phyloP scores from a whole-genome alignment of 2,888 invertebrate species.

The Adelognathus sp. region DNA sequence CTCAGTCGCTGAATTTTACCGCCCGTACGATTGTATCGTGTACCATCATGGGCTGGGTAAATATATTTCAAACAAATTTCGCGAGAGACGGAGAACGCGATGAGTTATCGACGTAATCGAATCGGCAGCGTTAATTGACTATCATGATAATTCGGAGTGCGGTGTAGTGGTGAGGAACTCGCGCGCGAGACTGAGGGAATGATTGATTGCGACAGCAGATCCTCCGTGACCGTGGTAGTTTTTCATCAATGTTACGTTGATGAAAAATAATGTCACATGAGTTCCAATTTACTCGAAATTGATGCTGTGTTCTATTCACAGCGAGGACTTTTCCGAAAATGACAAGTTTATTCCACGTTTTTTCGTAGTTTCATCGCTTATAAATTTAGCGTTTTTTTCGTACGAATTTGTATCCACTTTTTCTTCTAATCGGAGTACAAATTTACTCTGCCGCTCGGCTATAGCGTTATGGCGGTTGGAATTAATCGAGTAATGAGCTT shows the following conservation, averaged over 20 bases:
- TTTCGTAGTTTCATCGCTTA: no score
- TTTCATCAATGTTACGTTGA: no score
- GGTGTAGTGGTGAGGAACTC: not conserved
- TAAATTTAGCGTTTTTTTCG: no score
- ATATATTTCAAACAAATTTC: slow-evolving; percentile 5
- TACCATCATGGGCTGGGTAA: not conserved
- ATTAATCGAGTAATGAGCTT: not conserved
- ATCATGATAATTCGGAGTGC: slow-evolving; percentile 4
- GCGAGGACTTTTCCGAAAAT: no score
- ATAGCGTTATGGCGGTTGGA: not conserved
- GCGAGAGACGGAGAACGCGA: slow-evolving; percentile 2
- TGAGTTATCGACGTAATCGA: not conserved
- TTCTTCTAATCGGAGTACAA: not conserved
- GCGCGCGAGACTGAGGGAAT: not conserved
- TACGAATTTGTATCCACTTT: no score
- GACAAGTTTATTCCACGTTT: no score
- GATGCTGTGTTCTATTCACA: no score
- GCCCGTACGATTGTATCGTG: not conserved
- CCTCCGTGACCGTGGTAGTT: no score
- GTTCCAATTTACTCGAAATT: no score
- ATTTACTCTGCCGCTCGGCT: not conserved
- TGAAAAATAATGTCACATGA: no score
- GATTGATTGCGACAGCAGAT: not conserved
- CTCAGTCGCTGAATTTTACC: not conserved
- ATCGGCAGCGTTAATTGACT: not conserved